Evolutionary conservation across 2,113 vertebrate species (phyloP), one percentile per base, ranked within the genome.

Genomic region (Nasalis larvatus): DNA sequence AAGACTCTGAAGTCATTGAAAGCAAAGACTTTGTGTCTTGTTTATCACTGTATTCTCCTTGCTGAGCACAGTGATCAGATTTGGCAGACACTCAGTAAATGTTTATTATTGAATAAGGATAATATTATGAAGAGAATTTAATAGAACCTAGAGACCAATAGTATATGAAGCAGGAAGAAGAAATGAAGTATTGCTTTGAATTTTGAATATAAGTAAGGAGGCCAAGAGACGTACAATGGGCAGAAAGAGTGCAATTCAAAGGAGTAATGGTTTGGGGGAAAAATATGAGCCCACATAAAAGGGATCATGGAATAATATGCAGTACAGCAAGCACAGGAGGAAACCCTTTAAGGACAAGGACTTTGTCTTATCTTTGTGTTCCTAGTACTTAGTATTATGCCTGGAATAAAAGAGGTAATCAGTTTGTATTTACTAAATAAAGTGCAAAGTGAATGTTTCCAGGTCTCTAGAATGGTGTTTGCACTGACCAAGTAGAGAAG

Each of bases 151-250:
- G 52, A 87, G 42, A 77, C 25, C 32, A 87, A 71, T 40, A 86
- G 40, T 8, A 10, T 69, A 23, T 78, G 68, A 86, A 83, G 17
- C 13, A 78, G 81, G 56, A 69, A 60, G 93, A n/a, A 80, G 10
- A 82, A 83, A 88, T 81, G 27, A 96, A 91, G 10, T 58, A 94
- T 92, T 91, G 58, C 82, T 96, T 88, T 73, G 37, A 80, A 73
- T 82, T 93, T 66, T 89, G 84, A 76, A 5, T 85, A 58, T 82
- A 27, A 83, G 42, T 93, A 87, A 27, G 13, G 35, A 80, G 40
- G 14, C 30, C 52, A 89, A 60, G 49, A 63, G 40, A 84, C 13
- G n/a, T 80, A 47, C 60, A n/a, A 49, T 76, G 54, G 10, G 14
- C 30, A 95, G 25, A 88, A 92, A 96, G n/a, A 49, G 13, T 0